Base-by-base conservation (phyloP, 1,140 invertebrate genomes). In the Pogonognathellus flavescens region DNA sequence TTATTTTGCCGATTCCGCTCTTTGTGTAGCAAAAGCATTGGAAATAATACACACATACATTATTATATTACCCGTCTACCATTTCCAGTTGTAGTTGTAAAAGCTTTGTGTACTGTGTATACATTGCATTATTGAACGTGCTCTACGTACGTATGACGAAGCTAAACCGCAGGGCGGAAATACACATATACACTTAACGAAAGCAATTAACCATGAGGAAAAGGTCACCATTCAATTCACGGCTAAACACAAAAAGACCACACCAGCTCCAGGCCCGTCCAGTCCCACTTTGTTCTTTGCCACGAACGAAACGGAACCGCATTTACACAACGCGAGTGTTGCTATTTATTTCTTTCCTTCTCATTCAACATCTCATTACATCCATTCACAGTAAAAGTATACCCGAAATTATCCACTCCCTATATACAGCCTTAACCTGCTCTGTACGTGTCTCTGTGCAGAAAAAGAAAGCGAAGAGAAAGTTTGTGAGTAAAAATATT, bases 171-270 rank as follows among this genome's bases (percentile, higher is more conserved):
- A 20, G 22, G 14, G 62, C 62, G 62, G 62, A 66, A 66, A 66
- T 66, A 66, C 62, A 66, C 62, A 66, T 25, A 66, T 66, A 66
- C 25, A 66, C 25, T 66, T 66, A 66, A 25, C 25, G 62, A 66
- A 66, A 66, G 62, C 22, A 66, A 66, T 66, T 66, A 66, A 25
- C 62, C 62, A 66, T 20, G 25, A 66, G 62, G 22, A 66, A 66
- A 66, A 66, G 62, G 62, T 66, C 62, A 66, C 62, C 18, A 66
- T 66, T 66, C 62, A 18, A 66, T 66, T 66, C 62, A 18, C 25
- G 62, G 20, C 62, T 66, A 66, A 66, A 16, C 22, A 31, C 22
- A 14, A 41, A 41, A 6, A 41, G 2, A 1, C 1, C 31, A 41
- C 31, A 1, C 1, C 31, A 41, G 2, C 6, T 41, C 31, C 31